Evolutionary conservation across 2,888 invertebrate genomes (phyloP), one percentile per base, ranked within the genome.

Genomic region (Seira musarum): DNA sequence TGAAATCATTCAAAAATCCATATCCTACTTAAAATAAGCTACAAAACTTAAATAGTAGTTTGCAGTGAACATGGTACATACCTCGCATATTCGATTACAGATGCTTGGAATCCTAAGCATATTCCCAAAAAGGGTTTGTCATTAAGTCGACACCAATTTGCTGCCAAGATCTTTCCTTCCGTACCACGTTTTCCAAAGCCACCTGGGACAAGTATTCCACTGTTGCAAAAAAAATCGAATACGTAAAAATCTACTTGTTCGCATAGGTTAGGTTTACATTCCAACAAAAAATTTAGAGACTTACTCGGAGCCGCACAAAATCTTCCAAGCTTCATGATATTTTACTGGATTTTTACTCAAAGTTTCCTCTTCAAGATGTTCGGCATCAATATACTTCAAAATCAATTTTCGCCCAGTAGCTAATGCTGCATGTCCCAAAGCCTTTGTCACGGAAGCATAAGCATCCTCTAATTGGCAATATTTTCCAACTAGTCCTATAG

Each of bases 131-230:
- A 95, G 0, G 99, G 99, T 88, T 94, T 95, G 66, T 94, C 92
- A 68, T 95, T 96, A 87, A 92, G 93, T 53, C 99, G 91, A 81
- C 98, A 98, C 96, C 97, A 99, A 87, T 94, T 92, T 86, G 95
- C 95, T 0, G 99, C 98, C 81, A 93, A 93, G 67, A 99, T 96
- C 90, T 97, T 99, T 0, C 99, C 99, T 89, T 98, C 97, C 88
- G 97, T 93, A 3, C 99, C 99, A 74, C 99, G 92, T 85, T 93
- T 93, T 0, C 99, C 99, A 89, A 99, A 99, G 13, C 99, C 99
- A 77, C 99, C 99, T 1, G 99, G 99, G 0, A 99, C 96, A 85
- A 99, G 92, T 0, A 99, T 93, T 35, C 98, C 98, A 88, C 96
- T 96, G 87, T 61, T 30, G 30, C 30, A 30, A 30, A 30, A 6